phyloP scores from a whole-genome alignment of 2,113 vertebrate species.

The Gallinago jamesoni region DNA sequence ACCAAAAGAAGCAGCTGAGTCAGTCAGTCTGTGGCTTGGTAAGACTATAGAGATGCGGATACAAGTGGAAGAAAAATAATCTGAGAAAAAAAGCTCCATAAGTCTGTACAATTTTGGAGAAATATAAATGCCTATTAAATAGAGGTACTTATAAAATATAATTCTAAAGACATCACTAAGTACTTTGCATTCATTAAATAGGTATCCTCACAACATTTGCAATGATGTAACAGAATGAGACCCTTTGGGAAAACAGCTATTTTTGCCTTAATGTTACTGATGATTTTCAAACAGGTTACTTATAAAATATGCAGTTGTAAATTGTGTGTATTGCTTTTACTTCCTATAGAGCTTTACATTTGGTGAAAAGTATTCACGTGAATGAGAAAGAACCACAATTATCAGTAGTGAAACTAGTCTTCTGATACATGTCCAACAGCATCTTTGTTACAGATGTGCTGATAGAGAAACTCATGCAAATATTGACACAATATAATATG shows the following conservation, averaged over 20 bases:
- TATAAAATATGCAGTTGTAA: neutral
- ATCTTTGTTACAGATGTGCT: neutral
- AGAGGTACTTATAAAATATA: neutral
- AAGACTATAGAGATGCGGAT: neutral
- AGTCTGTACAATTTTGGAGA: neutral
- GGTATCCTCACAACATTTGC: neutral
- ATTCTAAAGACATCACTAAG: neutral
- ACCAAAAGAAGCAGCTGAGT: neutral
- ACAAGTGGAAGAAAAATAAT: neutral
- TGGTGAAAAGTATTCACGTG: neutral
- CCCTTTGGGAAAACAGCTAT: neutral
- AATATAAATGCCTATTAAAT: neutral
- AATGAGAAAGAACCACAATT: neutral
- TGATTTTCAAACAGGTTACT: neutral
- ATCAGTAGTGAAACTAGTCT: neutral
- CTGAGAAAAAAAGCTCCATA: neutral
- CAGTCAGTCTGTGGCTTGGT: neutral
- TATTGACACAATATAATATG: neutral
- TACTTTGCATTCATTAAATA: neutral
- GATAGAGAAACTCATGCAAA: neutral
- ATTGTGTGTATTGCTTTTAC: accelerated
- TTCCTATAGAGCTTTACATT: neutral
- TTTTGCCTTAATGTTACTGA: neutral
- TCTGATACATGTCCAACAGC: neutral
- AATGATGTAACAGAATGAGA: neutral